Evolutionary conservation across 1,140 invertebrate species (phyloP), one percentile per base, ranked within the genome.

Genomic region (Thaumetopoea pityocampa): DNA sequence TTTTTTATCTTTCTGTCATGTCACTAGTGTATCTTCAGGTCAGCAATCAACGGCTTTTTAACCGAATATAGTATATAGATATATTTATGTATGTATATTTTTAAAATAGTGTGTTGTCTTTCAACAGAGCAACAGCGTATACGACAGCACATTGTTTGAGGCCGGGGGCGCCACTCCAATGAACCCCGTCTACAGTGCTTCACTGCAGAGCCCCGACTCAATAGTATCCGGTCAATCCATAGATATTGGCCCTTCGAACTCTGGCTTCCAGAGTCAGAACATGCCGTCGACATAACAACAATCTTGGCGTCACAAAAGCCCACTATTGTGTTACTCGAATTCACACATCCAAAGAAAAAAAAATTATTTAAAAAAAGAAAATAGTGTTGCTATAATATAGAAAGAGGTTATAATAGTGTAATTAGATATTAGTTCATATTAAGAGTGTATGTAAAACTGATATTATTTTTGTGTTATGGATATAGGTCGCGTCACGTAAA

Each of bases 131-230:
- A 90, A 90, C 83, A 92, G 89, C 64, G 89, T 92, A 36, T 93
- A 93, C 70, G 92, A 94, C 76, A 93, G 92, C 65, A 94, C 92
- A 30, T 89, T 93, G 45, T 92, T 94, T 77, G 89, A 90, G 69
- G 88, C 87, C 8, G 89, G 88, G 26, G 82, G 85, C 26, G 87
- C 87, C 3, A 90, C 89, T 3, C 90, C 90, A 12, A 88, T 91
- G 68, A 92, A 92, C 65, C 90, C 90, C 2, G 80, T 91, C 16
- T 92, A 92, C 67, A 89, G 90, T 46, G 90, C 91, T 18, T 92
- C 91, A 2, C 84, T 93, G 9, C 91, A 92, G 71, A 92, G 91
- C 64, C 92, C 92, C 16, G 92, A 92, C 72, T 92, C 90, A 49
- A 90, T 92, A 72, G 90, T 90, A 1, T 86, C 82, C 1, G 65